Conservation (phyloP, 1,140 invertebrate species). For the Sminthurides bifidus region DNA sequence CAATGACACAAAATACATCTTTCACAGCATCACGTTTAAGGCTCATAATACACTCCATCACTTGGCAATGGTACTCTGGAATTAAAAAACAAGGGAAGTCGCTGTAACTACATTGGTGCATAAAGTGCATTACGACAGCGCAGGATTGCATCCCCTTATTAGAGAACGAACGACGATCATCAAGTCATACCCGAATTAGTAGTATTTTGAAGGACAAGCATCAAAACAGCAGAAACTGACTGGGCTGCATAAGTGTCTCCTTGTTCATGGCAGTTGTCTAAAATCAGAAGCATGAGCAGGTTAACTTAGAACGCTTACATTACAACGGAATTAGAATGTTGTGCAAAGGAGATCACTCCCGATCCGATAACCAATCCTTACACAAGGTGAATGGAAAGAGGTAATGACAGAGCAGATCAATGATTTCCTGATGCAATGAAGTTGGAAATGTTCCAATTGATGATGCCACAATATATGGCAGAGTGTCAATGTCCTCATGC, state of each 20-base stretch:
- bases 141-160: too few relatives aligned
- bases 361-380: slow-evolving; percentile 41
- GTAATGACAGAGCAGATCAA: slow-evolving; percentile 90
- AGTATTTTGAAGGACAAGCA: slow-evolving; percentile 95
- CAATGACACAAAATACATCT: slow-evolving; percentile 90
- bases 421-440: slow-evolving; percentile 83
- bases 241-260: slow-evolving; percentile 67
- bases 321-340: slow-evolving; percentile 12
- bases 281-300: not conserved
- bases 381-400: slow-evolving; percentile 92
- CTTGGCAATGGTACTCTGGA: slow-evolving; percentile 81
- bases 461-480: slow-evolving; percentile 87
- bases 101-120: too few relatives aligned
- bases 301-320: slow-evolving; percentile 6
- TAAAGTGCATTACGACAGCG: too few relatives aligned
- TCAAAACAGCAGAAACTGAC: slow-evolving; percentile 86
- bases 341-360: not conserved
- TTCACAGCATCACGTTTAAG: slow-evolving; percentile 76
- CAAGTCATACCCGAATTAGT: slow-evolving; percentile 60
- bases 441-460: slow-evolving; percentile 82
- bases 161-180: too few relatives aligned
- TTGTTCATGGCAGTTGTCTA: slow-evolving; percentile 27
- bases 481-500: slow-evolving; percentile 82
- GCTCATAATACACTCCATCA: slow-evolving; percentile 87
- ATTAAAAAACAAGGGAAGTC: too few relatives aligned